Conservation (phyloP, 2,113 vertebrate genomes). For the Cochlearius cochlearius region DNA sequence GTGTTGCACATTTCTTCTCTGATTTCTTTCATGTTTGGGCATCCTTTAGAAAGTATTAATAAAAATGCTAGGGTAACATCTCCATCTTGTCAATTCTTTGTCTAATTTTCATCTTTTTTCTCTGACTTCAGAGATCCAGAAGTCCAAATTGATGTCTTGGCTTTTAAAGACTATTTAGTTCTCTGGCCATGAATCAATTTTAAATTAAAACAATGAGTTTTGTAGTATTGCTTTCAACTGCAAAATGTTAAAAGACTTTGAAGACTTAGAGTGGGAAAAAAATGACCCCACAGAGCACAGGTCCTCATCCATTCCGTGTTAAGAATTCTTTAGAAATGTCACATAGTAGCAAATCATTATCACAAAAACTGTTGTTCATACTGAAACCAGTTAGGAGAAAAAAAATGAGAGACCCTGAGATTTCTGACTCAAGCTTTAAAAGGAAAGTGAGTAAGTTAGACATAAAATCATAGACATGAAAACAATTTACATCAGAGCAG, state of each 20-base stretch:
- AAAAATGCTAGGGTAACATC: background rate
- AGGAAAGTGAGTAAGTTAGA: background rate
- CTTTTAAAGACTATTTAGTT: background rate
- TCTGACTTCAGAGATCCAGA: background rate
- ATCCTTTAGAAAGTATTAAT: slow-evolving; percentile 21
- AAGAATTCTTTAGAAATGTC: background rate
- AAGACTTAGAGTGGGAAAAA: background rate
- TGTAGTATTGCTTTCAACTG: background rate
- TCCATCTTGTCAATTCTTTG: background rate
- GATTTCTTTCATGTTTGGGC: slow-evolving; percentile 47
- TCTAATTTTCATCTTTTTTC: background rate
- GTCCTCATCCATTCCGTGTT: background rate
- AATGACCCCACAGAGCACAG: background rate
- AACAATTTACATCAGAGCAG: background rate
- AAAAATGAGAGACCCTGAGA: background rate
- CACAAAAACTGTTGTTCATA: background rate
- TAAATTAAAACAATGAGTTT: background rate
- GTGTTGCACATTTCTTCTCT: slow-evolving; percentile 1
- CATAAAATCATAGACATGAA: background rate
- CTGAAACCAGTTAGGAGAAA: background rate
- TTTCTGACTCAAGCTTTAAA: background rate
- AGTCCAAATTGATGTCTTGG: background rate
- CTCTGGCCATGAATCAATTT: background rate
- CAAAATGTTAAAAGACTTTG: background rate
- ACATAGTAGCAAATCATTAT: background rate